These are phyloP conservation scores for Beris morrisii DNA, from an alignment of 2,888 invertebrate species.

Conservation along the genomic window DNA sequence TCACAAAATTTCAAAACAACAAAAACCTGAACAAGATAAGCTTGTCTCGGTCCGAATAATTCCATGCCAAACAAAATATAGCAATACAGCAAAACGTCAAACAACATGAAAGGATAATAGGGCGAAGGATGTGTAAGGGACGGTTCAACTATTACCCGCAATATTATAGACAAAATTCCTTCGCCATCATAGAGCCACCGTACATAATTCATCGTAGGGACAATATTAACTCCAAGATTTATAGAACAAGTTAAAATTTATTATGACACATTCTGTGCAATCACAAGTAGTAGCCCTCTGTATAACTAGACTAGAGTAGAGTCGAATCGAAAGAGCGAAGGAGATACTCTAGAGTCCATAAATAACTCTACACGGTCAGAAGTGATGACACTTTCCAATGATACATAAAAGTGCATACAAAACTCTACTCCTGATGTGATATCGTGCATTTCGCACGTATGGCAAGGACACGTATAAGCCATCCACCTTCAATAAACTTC, in stretches of 20 bases:
- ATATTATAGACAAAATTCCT: conserved; percentile 21
- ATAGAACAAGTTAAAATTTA: conserved; percentile 40
- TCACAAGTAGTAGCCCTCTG: conserved; percentile 14
- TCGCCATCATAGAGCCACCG: conserved; percentile 16
- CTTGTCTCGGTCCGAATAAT: no score
- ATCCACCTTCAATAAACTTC: no score
- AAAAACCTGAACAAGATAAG: no score
- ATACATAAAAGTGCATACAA: conserved; percentile 30
- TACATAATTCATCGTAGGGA: conserved; percentile 9
- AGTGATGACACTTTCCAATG: conserved; percentile 32
- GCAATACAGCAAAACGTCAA: not conserved
- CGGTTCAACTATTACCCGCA: conserved; percentile 1
- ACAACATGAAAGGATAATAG: conserved; percentile 5
- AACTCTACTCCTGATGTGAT: not conserved
- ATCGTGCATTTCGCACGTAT: not conserved
- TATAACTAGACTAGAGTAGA: conserved; percentile 8
- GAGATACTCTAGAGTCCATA: conserved; percentile 10
- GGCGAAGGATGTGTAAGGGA: not conserved
- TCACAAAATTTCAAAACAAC: no score
- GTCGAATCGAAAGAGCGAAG: not conserved
- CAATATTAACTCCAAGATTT: conserved; percentile 39
- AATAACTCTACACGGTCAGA: conserved; percentile 29
- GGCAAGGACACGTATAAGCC: not conserved
- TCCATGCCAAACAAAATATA: not conserved
- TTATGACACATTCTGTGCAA: conserved; percentile 21